phyloP scores from a whole-genome alignment of 1,140 invertebrate genomes.

The Cheumatopsyche charites region DNA sequence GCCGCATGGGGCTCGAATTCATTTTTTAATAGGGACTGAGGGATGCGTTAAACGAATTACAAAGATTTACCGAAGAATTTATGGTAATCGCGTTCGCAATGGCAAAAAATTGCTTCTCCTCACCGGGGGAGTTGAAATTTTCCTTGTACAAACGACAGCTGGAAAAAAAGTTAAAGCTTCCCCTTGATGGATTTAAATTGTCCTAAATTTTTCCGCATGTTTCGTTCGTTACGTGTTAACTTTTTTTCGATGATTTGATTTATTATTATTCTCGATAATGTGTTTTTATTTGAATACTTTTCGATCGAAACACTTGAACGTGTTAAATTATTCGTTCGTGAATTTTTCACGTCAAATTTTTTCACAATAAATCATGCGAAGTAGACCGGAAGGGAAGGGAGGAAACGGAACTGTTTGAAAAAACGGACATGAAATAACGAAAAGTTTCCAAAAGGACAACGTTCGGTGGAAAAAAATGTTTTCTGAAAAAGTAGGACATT shows the following conservation, averaged over 20 bases:
- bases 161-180: background rate
- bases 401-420: too few species aligned
- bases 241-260: too few species aligned
- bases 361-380: too few species aligned
- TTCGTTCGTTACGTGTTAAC: too few species aligned
- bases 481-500: background rate
- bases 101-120: conserved; percentile 6
- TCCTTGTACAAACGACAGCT: background rate
- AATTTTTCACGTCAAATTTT: too few species aligned
- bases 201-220: too few species aligned
- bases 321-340: too few species aligned
- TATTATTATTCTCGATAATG: background rate
- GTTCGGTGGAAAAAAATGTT: background rate
- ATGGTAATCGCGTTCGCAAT: conserved; percentile 38
- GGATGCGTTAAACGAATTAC: conserved; percentile 43
- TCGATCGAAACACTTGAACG: background rate
- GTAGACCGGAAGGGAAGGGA: too few species aligned
- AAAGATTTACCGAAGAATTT: conserved; percentile 35
- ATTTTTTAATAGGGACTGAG: conserved; percentile 38
- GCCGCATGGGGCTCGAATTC: conserved; percentile 22
- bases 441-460: too few species aligned
- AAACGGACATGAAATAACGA: too few species aligned
- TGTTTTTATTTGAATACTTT: background rate
- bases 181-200: too few species aligned
- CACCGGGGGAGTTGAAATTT: background rate